Conservation (phyloP, 2,113 vertebrate species). For the Chunga burmeisteri region DNA sequence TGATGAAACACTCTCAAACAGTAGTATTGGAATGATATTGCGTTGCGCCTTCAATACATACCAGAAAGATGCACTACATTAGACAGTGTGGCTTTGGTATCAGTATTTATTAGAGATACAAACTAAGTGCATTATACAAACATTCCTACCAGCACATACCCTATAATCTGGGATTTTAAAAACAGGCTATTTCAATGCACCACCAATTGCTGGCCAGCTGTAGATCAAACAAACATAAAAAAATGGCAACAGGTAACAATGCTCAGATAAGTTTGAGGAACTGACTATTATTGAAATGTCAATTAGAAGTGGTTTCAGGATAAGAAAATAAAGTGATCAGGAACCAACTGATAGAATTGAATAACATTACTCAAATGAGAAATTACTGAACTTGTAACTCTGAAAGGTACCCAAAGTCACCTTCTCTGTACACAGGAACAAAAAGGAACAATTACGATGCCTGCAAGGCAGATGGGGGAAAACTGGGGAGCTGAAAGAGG, state of each 20-base stretch:
- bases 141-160: background rate
- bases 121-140: background rate
- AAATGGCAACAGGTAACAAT: background rate
- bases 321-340: background rate
- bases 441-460: background rate
- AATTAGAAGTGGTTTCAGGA: background rate
- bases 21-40: background rate
- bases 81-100: background rate
- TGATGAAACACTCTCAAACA: background rate
- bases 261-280: background rate
- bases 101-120: background rate
- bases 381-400: background rate
- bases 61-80: background rate
- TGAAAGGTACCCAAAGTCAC: background rate
- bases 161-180: background rate
- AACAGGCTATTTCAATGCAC: background rate
- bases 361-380: background rate
- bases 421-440: rapidly evolving
- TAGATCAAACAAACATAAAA: background rate
- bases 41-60: background rate
- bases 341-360: background rate
- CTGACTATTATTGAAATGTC: background rate
- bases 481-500: background rate
- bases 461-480: background rate
- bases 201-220: background rate